Evolutionary conservation across 1,140 invertebrate species (phyloP).

Genomic region (Conopomorpha cramerella): DNA sequence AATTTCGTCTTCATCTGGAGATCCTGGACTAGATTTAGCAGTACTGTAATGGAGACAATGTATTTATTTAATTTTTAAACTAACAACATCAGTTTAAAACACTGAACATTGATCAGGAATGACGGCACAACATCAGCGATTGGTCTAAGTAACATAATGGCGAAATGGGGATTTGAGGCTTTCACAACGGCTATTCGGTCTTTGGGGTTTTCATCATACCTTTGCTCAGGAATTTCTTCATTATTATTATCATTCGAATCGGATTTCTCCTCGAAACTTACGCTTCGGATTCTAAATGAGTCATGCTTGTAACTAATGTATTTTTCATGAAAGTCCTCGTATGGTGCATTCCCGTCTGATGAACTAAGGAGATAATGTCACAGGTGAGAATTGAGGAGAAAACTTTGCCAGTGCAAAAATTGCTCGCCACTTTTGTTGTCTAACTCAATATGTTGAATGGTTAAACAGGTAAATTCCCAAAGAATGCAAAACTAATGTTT

Average conservation of each 20-base stretch:
- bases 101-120: too few relatives aligned
- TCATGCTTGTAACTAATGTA: conserved; percentile 71
- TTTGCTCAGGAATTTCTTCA: conserved; percentile 25
- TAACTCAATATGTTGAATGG: too few relatives aligned
- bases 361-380: conserved; percentile 54
- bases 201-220: too few relatives aligned
- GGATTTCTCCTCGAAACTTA: conserved; percentile 66
- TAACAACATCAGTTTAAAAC: background rate
- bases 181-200: too few relatives aligned
- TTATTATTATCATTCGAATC: conserved; percentile 32
- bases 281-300: conserved; percentile 71
- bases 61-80: background rate
- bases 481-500: too few relatives aligned
- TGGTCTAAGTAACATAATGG: too few relatives aligned
- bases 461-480: too few relatives aligned
- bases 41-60: conserved; percentile 25
- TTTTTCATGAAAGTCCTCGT: conserved; percentile 80
- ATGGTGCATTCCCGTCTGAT: conserved; percentile 55
- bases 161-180: too few relatives aligned
- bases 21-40: conserved; percentile 60
- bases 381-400: conserved; percentile 37
- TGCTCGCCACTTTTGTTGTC: too few relatives aligned
- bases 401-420: conserved; percentile 16
- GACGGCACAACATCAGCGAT: too few relatives aligned
- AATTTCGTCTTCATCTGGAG: conserved; percentile 41